Evolutionary conservation across 2,113 vertebrate species (phyloP).

Genomic region (Lanius ludovicianus): DNA sequence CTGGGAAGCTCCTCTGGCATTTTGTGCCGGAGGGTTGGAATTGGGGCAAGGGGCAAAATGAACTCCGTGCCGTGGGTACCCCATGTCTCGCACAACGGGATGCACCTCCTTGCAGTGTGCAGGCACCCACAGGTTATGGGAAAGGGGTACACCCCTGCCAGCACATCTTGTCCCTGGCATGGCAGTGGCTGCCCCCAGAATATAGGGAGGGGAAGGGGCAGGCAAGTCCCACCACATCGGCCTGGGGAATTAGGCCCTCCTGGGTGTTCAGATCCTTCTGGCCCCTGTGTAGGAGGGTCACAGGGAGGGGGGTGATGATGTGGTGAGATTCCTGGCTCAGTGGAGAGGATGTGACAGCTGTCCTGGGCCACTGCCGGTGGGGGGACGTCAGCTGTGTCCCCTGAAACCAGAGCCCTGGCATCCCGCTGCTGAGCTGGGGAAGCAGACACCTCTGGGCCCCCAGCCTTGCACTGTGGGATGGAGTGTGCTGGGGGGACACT

Average conservation of each 20-base stretch:
- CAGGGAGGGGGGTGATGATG: rapidly evolving
- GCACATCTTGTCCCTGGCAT: background rate
- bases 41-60: background rate
- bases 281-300: no score
- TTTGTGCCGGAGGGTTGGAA: background rate
- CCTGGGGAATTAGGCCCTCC: background rate
- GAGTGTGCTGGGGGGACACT: background rate
- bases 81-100: background rate
- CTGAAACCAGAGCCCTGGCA: background rate
- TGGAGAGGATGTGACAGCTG: slow-evolving; percentile 15
- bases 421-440: background rate
- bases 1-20: background rate
- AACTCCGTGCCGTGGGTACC: background rate
- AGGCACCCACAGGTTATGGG: rapidly evolving
- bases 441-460: background rate
- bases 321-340: background rate
- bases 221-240: background rate
- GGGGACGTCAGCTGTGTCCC: background rate
- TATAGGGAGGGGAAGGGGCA: background rate
- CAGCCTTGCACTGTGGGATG: rapidly evolving
- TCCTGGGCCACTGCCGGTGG: background rate
- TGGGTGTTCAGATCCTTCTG: background rate
- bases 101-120: background rate
- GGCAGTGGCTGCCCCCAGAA: background rate
- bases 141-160: background rate